Conservation (phyloP, 1,140 invertebrate species). For the Hypothenemus hampei region DNA sequence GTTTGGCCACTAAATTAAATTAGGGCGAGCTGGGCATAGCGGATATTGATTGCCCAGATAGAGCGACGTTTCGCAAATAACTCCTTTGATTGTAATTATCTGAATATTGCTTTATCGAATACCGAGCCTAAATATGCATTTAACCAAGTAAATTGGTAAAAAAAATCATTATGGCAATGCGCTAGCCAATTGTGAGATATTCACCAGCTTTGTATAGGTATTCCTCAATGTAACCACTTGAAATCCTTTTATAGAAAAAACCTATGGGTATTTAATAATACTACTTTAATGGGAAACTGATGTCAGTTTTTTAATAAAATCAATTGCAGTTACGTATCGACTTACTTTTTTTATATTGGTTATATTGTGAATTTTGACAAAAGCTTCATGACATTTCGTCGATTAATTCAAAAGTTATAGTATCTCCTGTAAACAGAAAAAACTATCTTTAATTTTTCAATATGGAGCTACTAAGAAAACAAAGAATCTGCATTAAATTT, state of each 20-base stretch:
- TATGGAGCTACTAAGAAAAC: background rate
- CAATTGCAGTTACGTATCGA: background rate
- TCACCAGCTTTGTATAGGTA: too few relatives aligned
- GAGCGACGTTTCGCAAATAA: constrained; percentile 15
- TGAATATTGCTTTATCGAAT: constrained; percentile 3
- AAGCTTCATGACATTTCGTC: too few relatives aligned
- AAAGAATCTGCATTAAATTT: background rate
- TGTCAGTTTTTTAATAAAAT: background rate
- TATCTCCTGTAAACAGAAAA: constrained; percentile 2
- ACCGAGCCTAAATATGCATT: background rate
- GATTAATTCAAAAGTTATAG: background rate
- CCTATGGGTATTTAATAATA: background rate
- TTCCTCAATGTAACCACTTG: background rate
- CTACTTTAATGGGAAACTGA: background rate
- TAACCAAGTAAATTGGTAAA: background rate
- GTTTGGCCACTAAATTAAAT: constrained; percentile 11
- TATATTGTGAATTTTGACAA: background rate
- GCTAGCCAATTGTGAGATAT: too few relatives aligned
- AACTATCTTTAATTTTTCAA: background rate
- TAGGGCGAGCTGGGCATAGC: constrained; percentile 1
- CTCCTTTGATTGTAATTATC: constrained; percentile 14
- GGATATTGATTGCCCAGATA: constrained; percentile 10
- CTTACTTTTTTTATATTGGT: background rate
- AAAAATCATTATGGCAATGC: background rate
- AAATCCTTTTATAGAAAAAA: background rate